Evolutionary conservation across 2,888 invertebrate species (phyloP).

Genomic region (Masnerella sp.): DNA sequence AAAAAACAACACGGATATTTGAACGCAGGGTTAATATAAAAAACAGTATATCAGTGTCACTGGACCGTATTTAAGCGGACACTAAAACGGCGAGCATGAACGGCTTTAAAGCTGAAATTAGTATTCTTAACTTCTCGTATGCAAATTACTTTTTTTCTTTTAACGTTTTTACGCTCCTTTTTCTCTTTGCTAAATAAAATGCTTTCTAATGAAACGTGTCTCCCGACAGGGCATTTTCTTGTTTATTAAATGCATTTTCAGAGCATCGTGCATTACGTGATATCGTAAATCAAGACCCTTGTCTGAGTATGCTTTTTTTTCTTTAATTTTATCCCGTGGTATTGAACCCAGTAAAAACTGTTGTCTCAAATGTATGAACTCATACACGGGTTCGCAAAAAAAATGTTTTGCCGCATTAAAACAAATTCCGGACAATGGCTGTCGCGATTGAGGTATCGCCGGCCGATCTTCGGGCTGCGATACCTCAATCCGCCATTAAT

Average conservation of each 20-base stretch:
- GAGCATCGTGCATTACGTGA: slow-evolving; percentile 43
- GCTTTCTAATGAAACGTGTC: slow-evolving; percentile 37
- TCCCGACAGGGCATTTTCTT: slow-evolving; percentile 37
- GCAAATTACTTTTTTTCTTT: slow-evolving; percentile 1
- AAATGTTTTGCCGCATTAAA: slow-evolving; percentile 11
- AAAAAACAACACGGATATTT: slow-evolving; percentile 14
- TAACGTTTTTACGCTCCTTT: background rate
- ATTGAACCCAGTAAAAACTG: slow-evolving; percentile 45
- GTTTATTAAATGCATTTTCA: slow-evolving; percentile 62
- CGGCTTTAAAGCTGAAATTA: slow-evolving; percentile 23
- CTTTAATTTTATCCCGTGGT: slow-evolving; percentile 25
- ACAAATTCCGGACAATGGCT: slow-evolving; percentile 13
- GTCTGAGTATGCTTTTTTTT: slow-evolving; percentile 34
- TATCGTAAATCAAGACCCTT: slow-evolving; percentile 53
- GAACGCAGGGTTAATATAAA: slow-evolving; percentile 9
- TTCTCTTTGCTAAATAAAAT: slow-evolving; percentile 12
- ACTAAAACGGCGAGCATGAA: slow-evolving; percentile 10
- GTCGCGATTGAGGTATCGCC: slow-evolving; percentile 12
- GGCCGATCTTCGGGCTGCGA: too few relatives aligned
- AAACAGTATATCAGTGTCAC: slow-evolving; percentile 19
- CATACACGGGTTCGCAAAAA: slow-evolving; percentile 12
- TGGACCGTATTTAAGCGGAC: slow-evolving; percentile 8
- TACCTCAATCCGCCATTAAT: slow-evolving; percentile 26
- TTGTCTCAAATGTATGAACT: slow-evolving; percentile 42
- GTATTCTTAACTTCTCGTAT: slow-evolving; percentile 23